Evolutionary conservation across 2,113 vertebrate species (phyloP).

Genomic region (Phaetusa simplex): DNA sequence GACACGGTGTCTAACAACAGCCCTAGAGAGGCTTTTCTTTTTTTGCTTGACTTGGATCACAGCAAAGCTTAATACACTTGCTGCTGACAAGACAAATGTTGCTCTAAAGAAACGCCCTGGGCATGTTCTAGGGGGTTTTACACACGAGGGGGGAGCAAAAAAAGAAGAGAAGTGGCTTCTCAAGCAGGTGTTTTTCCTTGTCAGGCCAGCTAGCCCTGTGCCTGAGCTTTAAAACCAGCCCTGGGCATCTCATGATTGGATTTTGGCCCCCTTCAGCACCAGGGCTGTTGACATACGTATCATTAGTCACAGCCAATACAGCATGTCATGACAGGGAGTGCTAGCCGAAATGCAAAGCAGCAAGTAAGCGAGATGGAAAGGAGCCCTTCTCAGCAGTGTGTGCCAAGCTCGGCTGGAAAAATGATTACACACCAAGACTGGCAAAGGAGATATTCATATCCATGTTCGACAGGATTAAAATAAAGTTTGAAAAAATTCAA

Average conservation of each 20-base stretch:
- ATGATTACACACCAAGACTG: neutral
- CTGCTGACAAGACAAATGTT: neutral
- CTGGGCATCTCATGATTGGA: neutral
- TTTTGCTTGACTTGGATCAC: neutral
- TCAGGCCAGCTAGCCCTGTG: neutral
- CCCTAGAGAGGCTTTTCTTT: neutral
- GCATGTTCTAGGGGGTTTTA: fast-evolving
- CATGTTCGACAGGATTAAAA: neutral
- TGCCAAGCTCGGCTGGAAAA: fast-evolving
- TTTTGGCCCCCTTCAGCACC: neutral
- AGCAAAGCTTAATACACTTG: neutral
- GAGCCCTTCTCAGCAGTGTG: neutral
- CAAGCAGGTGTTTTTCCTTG: neutral
- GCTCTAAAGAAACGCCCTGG: neutral
- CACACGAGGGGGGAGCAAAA: fast-evolving
- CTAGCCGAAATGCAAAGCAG: neutral
- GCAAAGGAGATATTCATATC: neutral
- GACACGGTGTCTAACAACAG: fast-evolving
- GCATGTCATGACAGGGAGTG: neutral
- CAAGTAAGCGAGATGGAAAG: neutral
- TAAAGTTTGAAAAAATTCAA: neutral
- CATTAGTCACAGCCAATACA: neutral
- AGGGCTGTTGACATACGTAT: neutral
- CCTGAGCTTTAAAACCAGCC: neutral
- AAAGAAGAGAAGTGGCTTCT: neutral